These are phyloP conservation scores for Rhagium mordax DNA, from an alignment of 2,888 invertebrate genomes.

Conservation along the genomic window DNA sequence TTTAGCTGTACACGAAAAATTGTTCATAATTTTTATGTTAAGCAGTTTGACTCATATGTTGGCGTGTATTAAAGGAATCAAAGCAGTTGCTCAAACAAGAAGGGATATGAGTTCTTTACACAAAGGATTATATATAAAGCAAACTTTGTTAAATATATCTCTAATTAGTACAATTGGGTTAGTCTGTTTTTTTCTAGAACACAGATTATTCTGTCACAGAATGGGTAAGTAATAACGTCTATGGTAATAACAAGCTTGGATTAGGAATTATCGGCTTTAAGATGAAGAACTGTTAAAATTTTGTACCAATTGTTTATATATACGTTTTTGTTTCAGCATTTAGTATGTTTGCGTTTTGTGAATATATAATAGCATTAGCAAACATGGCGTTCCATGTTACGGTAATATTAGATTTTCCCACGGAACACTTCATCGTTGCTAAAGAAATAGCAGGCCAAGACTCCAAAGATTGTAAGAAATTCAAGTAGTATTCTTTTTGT, in stretches of 20 bases:
- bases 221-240: constrained; percentile 80
- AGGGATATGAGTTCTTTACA: constrained; percentile 56
- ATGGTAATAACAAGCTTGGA: too few species aligned
- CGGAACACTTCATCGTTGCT: constrained; percentile 84
- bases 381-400: constrained; percentile 96
- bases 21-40: constrained; percentile 93
- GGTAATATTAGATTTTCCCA: constrained; percentile 89
- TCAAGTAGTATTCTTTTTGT: not conserved
- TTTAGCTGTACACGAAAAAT: constrained; percentile 91
- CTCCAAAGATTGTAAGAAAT: not conserved
- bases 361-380: constrained; percentile 91
- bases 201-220: constrained; percentile 90
- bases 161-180: constrained; percentile 87
- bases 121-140: constrained; percentile 73
- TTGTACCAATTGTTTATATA: constrained; percentile 2
- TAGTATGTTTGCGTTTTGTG: constrained; percentile 94
- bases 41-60: constrained; percentile 89
- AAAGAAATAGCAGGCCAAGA: constrained; percentile 34
- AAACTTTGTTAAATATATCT: constrained; percentile 82
- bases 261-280: too few species aligned
- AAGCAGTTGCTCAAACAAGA: constrained; percentile 62
- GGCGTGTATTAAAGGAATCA: constrained; percentile 76
- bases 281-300: too few species aligned
- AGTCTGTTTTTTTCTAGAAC: constrained; percentile 90
- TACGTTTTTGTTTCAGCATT: constrained; percentile 79